Conservation (phyloP, 2,888 invertebrate species). For the Sinohyriopsis cumingii region DNA sequence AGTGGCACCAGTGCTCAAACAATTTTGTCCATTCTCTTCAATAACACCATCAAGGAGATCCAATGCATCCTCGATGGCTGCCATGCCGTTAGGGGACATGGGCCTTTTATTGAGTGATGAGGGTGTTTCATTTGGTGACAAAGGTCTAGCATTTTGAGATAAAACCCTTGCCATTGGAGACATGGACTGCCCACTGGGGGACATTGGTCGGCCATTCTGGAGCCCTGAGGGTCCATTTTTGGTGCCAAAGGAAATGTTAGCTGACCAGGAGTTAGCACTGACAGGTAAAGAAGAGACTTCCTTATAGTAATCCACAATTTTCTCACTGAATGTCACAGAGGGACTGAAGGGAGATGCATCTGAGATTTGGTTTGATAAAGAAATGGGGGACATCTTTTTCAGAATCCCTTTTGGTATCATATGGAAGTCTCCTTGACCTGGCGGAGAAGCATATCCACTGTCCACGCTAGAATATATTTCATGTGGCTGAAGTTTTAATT, state of each 20-base stretch:
- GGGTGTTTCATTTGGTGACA: constrained; percentile 3
- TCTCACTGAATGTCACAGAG: no score
- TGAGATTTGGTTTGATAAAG: neutral
- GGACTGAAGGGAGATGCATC: no score
- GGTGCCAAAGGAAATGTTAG: no score
- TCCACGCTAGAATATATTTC: constrained; percentile 31
- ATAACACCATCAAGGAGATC: constrained; percentile 42
- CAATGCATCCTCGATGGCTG: constrained; percentile 39
- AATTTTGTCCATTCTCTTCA: constrained; percentile 21
- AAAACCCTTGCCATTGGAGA: neutral
- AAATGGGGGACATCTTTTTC: constrained; percentile 26
- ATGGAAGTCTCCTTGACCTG: constrained; percentile 12
- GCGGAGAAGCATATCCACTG: constrained; percentile 35
- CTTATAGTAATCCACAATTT: no score
- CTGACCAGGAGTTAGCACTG: no score
- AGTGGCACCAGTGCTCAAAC: neutral
- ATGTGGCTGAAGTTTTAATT: constrained; percentile 16
- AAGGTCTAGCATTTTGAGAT: neutral
- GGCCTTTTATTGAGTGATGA: constrained; percentile 14
- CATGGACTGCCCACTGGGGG: neutral
- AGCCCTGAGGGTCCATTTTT: no score
- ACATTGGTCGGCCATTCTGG: constrained; percentile 2
- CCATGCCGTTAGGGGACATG: constrained; percentile 27
- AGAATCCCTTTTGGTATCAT: constrained; percentile 32
- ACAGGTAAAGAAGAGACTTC: no score